Evolutionary conservation across 2,888 invertebrate genomes (phyloP), one percentile per base, ranked within the genome.

Genomic region (Cerastis leucographa): DNA sequence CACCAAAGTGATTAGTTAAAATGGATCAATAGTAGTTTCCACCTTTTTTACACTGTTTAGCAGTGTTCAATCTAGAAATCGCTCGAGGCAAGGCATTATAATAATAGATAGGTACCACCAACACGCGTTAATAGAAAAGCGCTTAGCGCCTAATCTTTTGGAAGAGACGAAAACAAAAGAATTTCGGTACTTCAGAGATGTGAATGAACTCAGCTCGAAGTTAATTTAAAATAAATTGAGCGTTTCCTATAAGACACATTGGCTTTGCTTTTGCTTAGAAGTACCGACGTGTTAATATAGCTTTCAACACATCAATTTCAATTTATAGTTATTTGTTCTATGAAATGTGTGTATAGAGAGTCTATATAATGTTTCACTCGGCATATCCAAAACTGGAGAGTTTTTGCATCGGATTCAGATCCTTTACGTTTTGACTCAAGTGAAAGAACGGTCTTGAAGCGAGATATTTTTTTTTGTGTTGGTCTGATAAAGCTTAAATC

Each of bases 161-260:
- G 44, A 79, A 66, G 14, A 59, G 25, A 44, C 44, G 22, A 56
- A 67, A 11, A 59, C 9, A 51, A 76, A 56, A 42, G 1, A 66
- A 74, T 73, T 68, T 64, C 42, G 4, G 17, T n/a, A 17, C 64
- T 42, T n/a, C 14, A 64, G 42, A 64, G 42, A n/a, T 9, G 67
- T 35, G 17, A 51, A 44, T 65, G 56, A 80, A 74, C 64, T 74
- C 29, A 5, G n/a, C 25, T 40, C 14, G 11, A 54, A 67, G 40
- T 69, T 44, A 78, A 71, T 80, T 80, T 42, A 54, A 66, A 74
- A 56, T 79, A 56, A 68, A 80, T 79, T 68, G 74, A 64, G 59
- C 56, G 64, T 80, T 67, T 56, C 54, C 42, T 56, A 19, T 44
- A 25, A 77, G 19, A 71, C 22, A 42, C 35, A 68, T 80, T 22